These are phyloP conservation scores for Atherinomorus stipes DNA, from an alignment of 2,113 vertebrate genomes.

Conservation along the genomic window DNA sequence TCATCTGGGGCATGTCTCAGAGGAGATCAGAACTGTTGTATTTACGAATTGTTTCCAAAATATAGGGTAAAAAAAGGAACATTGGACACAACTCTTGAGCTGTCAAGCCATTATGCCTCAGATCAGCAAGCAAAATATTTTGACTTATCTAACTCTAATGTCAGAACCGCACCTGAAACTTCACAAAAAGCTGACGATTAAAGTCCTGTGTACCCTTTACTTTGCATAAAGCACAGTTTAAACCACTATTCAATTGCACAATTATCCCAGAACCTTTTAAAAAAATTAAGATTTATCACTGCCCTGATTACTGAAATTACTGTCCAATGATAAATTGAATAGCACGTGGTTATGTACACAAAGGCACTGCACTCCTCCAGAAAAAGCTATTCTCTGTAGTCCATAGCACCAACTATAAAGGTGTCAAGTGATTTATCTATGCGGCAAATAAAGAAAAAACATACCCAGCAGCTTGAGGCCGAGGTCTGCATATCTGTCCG, in stretches of 20 bases:
- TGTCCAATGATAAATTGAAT: constrained; percentile 68
- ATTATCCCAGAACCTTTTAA: constrained; percentile 49
- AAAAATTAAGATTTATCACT: constrained; percentile 69
- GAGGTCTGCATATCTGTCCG: constrained; percentile 61
- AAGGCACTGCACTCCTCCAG: constrained; percentile 60
- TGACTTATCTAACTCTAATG: constrained; percentile 1
- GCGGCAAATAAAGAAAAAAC: constrained; percentile 70
- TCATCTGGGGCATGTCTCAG: constrained; percentile 79
- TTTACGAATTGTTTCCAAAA: constrained; percentile 66
- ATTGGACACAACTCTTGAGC: constrained; percentile 42
- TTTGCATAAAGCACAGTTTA: constrained; percentile 43
- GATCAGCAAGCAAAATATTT: constrained; percentile 15
- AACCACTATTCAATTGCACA: constrained; percentile 59
- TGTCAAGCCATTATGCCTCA: constrained; percentile 18
- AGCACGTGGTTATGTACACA: constrained; percentile 62
- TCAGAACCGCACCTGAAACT: constrained; percentile 12
- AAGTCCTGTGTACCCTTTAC: constrained; percentile 12
- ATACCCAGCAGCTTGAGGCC: constrained; percentile 57
- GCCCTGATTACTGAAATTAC: constrained; percentile 75
- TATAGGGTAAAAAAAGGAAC: constrained; percentile 32
- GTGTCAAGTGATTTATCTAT: constrained; percentile 74
- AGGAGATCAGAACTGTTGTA: constrained; percentile 68
- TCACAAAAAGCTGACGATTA: constrained; percentile 28
- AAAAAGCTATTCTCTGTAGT: constrained; percentile 78
- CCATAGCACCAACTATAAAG: constrained; percentile 68